phyloP scores from a whole-genome alignment of 30 jellyfish, hydroid and myxozoan genomes.

The Aurelia sp. region DNA sequence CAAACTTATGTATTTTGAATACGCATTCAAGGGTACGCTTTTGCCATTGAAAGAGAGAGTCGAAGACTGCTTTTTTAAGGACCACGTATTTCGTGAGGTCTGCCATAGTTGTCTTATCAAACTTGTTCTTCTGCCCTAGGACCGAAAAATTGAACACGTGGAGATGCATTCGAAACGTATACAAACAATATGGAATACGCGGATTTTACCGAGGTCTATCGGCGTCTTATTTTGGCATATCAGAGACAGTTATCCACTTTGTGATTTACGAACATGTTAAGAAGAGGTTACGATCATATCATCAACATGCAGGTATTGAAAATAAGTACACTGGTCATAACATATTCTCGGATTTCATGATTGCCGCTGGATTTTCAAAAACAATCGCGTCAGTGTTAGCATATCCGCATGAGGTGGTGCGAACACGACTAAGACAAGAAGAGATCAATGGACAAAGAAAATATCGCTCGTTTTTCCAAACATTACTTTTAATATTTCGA shows the following conservation, averaged over 20 bases:
- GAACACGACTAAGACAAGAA: slow-evolving; percentile 98
- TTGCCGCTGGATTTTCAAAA: slow-evolving; percentile 96
- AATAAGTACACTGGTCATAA: slow-evolving; percentile 63
- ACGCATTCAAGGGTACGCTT: no score
- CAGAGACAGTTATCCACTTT: slow-evolving; percentile 96
- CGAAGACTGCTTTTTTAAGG: no score
- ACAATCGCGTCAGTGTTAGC: slow-evolving; percentile 94
- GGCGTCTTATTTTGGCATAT: slow-evolving; percentile 95
- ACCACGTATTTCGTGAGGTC: no score
- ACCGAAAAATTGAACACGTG: slow-evolving; percentile 59
- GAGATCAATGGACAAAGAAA: slow-evolving; percentile 71
- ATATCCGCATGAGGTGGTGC: slow-evolving; percentile 97
- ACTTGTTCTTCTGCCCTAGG: slow-evolving; percentile 1
- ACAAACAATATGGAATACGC: slow-evolving; percentile 78
- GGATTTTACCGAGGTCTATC: slow-evolving; percentile 99
- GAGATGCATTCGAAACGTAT: slow-evolving; percentile 69
- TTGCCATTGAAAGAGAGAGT: no score
- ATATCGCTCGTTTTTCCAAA: slow-evolving; percentile 86
- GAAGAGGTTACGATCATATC: slow-evolving; percentile 70
- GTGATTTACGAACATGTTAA: slow-evolving; percentile 95
- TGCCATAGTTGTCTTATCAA: no score
- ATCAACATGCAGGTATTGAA: slow-evolving; percentile 64
- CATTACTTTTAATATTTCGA: slow-evolving; percentile 71
- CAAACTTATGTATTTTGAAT: no score
- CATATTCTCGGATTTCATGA: slow-evolving; percentile 91